Evolutionary conservation across 1,140 invertebrate genomes (phyloP).

Genomic region (Caenorhabditis briggsae): DNA sequence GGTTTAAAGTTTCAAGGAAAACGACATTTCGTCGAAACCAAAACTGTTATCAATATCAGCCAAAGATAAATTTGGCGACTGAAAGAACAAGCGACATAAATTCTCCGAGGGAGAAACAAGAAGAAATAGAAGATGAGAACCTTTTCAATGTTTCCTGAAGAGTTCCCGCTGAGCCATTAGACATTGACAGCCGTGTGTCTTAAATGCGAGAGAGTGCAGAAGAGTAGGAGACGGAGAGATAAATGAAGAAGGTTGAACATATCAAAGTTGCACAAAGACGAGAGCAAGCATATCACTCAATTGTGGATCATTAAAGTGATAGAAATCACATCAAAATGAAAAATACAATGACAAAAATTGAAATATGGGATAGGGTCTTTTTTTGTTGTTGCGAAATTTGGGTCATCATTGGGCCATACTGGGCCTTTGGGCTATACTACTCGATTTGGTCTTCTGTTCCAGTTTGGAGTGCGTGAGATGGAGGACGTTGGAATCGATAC

Average conservation of each 20-base stretch:
- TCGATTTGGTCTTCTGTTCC: too few relatives aligned
- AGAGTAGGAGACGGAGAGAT: neutral
- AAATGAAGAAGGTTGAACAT: conserved; percentile 6
- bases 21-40: neutral
- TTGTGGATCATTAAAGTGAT: conserved; percentile 28
- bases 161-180: conserved; percentile 21
- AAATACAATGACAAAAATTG: neutral
- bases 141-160: conserved; percentile 26
- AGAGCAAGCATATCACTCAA: conserved; percentile 40
- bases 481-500: too few relatives aligned
- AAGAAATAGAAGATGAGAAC: neutral
- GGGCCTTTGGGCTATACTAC: too few relatives aligned
- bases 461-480: too few relatives aligned
- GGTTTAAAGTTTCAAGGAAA: neutral
- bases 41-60: neutral
- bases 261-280: conserved; percentile 40
- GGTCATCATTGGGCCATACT: too few relatives aligned
- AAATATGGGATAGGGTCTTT: neutral
- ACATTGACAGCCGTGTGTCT: conserved; percentile 50
- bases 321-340: neutral
- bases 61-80: neutral
- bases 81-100: conserved; percentile 28
- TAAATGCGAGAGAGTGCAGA: neutral
- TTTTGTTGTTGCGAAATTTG: neutral
- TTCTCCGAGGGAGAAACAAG: neutral